Evolutionary conservation across 2,797 vertebrate genomes (phyloP).

Genomic region (Strix occidentalis): DNA sequence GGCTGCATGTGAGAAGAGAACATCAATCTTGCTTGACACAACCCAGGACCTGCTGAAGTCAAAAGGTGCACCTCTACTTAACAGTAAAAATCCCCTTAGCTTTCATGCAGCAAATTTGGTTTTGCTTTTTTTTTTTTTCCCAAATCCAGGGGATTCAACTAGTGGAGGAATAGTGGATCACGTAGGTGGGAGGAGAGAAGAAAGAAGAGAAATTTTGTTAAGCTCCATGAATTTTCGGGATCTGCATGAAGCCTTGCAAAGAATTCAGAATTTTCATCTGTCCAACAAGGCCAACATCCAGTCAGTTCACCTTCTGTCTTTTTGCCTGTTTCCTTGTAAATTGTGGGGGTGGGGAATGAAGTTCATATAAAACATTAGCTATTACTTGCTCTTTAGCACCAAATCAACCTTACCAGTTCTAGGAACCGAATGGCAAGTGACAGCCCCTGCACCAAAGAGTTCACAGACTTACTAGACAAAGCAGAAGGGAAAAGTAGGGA

Average conservation of each 20-base stretch:
- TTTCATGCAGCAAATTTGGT: not conserved
- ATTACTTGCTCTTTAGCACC: not conserved
- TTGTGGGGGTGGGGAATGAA: accelerated
- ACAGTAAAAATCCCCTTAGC: not conserved
- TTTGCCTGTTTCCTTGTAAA: not conserved
- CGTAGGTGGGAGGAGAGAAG: not conserved
- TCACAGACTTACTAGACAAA: not conserved
- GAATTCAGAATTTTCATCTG: not conserved
- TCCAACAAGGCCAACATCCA: not conserved
- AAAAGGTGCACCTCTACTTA: not conserved
- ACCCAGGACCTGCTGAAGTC: not conserved
- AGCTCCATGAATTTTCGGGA: not conserved
- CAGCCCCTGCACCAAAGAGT: not conserved
- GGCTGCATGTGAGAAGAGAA: not conserved
- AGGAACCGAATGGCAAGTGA: not conserved
- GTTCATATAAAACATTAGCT: not conserved
- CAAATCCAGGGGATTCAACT: not conserved
- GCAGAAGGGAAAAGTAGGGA: not conserved
- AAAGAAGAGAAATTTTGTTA: not conserved
- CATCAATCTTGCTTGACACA: not conserved
- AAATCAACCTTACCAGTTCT: not conserved
- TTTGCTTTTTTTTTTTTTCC: not conserved
- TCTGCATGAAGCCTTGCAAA: not conserved
- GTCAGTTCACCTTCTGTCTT: not conserved
- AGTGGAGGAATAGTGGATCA: not conserved